A percentile compares a stretch with the other conserved stretches of the same genome.
Conservation (phyloP, 2,888 invertebrate genomes). For the Odontothrips loti region DNA sequence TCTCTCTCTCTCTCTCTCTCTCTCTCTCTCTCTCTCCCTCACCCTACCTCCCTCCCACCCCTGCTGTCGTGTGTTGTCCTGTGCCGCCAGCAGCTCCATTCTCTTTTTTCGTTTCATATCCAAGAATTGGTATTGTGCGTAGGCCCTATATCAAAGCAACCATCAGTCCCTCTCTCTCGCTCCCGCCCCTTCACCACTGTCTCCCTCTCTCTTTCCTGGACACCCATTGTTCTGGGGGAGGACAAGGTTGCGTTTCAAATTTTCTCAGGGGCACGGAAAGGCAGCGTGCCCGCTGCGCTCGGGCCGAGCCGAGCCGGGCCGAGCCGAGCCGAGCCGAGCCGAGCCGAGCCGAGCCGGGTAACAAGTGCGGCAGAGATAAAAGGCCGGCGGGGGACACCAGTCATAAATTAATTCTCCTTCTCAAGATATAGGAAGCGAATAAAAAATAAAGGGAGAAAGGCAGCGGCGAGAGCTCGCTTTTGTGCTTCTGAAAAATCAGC, state of each 20-base stretch:
- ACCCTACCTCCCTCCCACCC: not conserved
- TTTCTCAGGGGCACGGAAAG: not conserved
- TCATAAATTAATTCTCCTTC: slow-evolving; percentile 18
- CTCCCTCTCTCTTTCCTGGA: not conserved
- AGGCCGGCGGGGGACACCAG: not conserved
- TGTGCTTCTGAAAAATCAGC: slow-evolving; percentile 21
- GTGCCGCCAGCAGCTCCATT: not conserved
- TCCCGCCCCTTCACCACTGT: not conserved
- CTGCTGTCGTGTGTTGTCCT: too few relatives aligned
- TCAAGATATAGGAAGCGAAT: not conserved
- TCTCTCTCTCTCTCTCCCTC: too few relatives aligned
- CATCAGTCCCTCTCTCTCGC: not conserved
- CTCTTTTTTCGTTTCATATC: slow-evolving; percentile 22
- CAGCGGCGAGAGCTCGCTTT: not conserved
- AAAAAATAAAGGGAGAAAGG: not conserved
- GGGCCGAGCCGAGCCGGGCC: not conserved
- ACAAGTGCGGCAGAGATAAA: not conserved
- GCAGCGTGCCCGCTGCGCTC: not conserved
- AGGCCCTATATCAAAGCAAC: slow-evolving; percentile 14
- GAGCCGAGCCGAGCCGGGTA: not conserved
- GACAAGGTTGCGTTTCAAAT: slow-evolving; percentile 17
- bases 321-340: not conserved
- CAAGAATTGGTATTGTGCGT: slow-evolving; percentile 21
- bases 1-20: too few relatives aligned
- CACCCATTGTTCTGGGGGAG: not conserved